Evolutionary conservation across 2,888 invertebrate genomes (phyloP).

Genomic region (Zygaena filipendulae): DNA sequence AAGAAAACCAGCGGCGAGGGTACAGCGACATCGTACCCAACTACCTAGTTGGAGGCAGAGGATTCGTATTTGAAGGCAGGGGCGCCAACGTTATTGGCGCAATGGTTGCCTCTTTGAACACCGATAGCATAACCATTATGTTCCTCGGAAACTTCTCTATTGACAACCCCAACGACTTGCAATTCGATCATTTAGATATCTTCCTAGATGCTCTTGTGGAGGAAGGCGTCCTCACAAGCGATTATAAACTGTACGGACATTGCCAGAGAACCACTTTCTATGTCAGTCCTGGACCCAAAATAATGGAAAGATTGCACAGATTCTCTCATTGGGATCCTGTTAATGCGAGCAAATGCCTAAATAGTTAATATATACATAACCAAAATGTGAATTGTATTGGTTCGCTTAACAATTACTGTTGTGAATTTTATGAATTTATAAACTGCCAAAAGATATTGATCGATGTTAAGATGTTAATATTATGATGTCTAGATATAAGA

Average conservation of each 20-base stretch:
- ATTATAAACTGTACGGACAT: slow-evolving; percentile 34
- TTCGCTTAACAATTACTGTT: no score
- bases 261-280: slow-evolving; percentile 35
- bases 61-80: slow-evolving; percentile 45
- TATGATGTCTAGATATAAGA: no score
- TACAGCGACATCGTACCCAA: slow-evolving; percentile 46
- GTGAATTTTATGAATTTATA: no score
- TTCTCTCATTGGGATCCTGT: slow-evolving; percentile 34
- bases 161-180: slow-evolving; percentile 22
- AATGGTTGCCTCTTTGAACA: slow-evolving; percentile 36
- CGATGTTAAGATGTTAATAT: no score
- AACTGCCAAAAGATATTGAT: no score
- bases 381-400: no score
- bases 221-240: slow-evolving; percentile 23
- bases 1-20: slow-evolving; percentile 27
- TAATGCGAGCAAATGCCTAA: slow-evolving; percentile 23
- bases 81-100: slow-evolving; percentile 41
- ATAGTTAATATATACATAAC: slow-evolving; percentile 11
- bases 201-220: slow-evolving; percentile 31
- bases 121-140: slow-evolving; percentile 36
- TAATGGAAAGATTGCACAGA: slow-evolving; percentile 26
- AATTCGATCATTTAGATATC: slow-evolving; percentile 33
- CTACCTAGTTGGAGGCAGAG: slow-evolving; percentile 42
- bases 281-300: slow-evolving; percentile 31
- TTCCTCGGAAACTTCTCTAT: slow-evolving; percentile 42